Percentiles rank a stretch among this genome's conserved stretches.
Evolutionary conservation across 2,797 vertebrate species (phyloP).

Genomic region (Tragelaphus oryx): DNA sequence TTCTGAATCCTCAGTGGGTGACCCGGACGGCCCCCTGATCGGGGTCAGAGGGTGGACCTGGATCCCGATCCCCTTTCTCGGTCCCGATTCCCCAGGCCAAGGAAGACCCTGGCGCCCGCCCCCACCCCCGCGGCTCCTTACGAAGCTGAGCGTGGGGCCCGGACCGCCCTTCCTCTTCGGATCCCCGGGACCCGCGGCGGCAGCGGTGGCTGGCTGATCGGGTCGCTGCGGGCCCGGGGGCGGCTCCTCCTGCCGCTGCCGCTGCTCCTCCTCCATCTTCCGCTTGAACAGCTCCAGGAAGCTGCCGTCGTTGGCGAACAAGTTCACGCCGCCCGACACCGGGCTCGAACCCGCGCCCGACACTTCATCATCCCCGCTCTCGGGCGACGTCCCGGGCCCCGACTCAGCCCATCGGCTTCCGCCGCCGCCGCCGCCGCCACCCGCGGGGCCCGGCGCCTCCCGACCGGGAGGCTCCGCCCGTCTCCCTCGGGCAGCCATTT

Average conservation of each 20-base stretch:
- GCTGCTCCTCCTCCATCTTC: conserved; percentile 90
- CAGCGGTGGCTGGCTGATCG: conserved; percentile 55
- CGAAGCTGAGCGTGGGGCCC: conserved; percentile 80
- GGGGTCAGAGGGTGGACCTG: neutral
- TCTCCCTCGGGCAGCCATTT: conserved; percentile 78
- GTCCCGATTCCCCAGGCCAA: conserved; percentile 37
- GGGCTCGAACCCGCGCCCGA: conserved; percentile 60
- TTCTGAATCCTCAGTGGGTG: neutral
- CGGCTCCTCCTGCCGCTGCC: conserved; percentile 78
- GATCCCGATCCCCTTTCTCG: neutral
- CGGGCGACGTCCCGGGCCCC: conserved; percentile 62
- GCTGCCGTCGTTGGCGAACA: conserved; percentile 96
- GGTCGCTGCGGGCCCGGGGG: conserved; percentile 71
- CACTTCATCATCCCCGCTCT: conserved; percentile 68
- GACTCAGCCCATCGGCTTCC: conserved; percentile 64
- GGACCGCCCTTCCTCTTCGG: conserved; percentile 77
- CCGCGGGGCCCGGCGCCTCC: conserved; percentile 69
- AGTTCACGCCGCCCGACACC: conserved; percentile 83
- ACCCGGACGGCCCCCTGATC: neutral
- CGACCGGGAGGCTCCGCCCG: conserved; percentile 75
- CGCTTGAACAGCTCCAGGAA: conserved; percentile 98
- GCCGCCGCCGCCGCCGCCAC: conserved; percentile 15
- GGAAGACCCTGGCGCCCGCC: conserved; percentile 64
- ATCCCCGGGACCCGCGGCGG: conserved; percentile 55
- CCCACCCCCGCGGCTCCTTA: conserved; percentile 78